These are phyloP conservation scores for Periplaneta americana DNA, from an alignment of 1,140 invertebrate genomes.

Conservation along the genomic window DNA sequence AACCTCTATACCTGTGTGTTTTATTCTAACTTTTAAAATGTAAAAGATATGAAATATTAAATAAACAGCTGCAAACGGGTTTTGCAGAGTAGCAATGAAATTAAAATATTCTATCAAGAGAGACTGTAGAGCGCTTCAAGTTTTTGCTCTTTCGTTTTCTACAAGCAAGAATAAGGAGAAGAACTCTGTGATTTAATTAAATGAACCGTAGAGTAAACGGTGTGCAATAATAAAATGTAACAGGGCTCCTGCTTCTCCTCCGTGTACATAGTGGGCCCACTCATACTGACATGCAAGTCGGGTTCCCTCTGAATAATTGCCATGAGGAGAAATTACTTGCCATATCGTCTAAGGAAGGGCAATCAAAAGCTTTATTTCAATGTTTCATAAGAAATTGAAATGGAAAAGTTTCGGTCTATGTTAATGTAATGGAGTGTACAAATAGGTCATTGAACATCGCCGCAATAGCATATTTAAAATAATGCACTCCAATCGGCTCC, in stretches of 20 bases:
- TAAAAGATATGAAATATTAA: neutral
- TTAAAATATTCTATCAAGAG: neutral
- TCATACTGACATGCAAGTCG: neutral
- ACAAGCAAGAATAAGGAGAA: neutral
- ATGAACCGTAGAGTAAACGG: neutral
- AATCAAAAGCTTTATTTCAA: neutral
- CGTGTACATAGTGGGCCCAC: neutral
- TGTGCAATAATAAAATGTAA: neutral
- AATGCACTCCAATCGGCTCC: no score
- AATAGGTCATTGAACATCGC: no score
- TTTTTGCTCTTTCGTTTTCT: neutral
- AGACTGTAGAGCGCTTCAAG: neutral
- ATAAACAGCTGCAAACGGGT: neutral
- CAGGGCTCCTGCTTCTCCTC: neutral
- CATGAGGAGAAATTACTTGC: neutral
- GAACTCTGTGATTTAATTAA: neutral
- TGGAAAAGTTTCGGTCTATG: neutral
- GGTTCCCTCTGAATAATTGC: neutral
- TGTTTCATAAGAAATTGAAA: neutral
- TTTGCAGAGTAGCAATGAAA: neutral
- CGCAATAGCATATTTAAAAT: no score
- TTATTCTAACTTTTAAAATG: neutral
- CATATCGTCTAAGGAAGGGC: neutral
- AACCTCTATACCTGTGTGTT: neutral
- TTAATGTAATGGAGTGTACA: neutral